Evolutionary conservation across 2,888 invertebrate genomes (phyloP).

Genomic region (Drosophila nigricruria): DNA sequence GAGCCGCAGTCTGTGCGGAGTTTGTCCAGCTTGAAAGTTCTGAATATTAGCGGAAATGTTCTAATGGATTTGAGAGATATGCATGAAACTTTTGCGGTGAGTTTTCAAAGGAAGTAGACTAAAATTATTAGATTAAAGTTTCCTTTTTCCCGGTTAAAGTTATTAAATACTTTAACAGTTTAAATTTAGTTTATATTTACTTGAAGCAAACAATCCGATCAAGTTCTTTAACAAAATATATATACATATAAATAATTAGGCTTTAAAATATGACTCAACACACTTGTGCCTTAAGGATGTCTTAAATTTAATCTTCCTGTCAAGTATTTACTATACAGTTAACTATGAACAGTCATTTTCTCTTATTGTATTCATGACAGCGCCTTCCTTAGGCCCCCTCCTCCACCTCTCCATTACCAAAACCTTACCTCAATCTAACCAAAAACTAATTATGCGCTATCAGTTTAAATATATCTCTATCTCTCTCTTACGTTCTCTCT

Average conservation of each 20-base stretch:
- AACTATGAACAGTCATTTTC: not conserved
- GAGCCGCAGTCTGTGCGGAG: conserved; percentile 87
- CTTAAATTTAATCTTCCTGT: not conserved
- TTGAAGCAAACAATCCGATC: too few relatives aligned
- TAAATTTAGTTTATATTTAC: too few relatives aligned
- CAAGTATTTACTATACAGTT: not conserved
- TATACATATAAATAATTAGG: not conserved
- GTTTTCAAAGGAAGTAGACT: conserved; percentile 1
- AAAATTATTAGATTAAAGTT: not conserved
- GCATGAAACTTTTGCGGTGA: conserved; percentile 84
- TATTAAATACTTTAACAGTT: too few relatives aligned
- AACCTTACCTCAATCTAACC: not conserved
- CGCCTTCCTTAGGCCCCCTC: not conserved
- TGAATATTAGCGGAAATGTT: conserved; percentile 90
- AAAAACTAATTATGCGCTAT: not conserved
- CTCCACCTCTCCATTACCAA: too few relatives aligned
- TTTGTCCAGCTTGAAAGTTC: conserved; percentile 86
- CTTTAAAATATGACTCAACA: not conserved
- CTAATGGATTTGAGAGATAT: conserved; percentile 85
- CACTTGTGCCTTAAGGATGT: not conserved
- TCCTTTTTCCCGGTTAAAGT: not conserved
- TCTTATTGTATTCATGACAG: not conserved
- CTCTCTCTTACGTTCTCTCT: not conserved
- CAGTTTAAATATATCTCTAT: not conserved
- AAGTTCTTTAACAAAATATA: not conserved